These are phyloP conservation scores for Cephus cinctus DNA, from an alignment of 1,140 invertebrate genomes.

Conservation along the genomic window DNA sequence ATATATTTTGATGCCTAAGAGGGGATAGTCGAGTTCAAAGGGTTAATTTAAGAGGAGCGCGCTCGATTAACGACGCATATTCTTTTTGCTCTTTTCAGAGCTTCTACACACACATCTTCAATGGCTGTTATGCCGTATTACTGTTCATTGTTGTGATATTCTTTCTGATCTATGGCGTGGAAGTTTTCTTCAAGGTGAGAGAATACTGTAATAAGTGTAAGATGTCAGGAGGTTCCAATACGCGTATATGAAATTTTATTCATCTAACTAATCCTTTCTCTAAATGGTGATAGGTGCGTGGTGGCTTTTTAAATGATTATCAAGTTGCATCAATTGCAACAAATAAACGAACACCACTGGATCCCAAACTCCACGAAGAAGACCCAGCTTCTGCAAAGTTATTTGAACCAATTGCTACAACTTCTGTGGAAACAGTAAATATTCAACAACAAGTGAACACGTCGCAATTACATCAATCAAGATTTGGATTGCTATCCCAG, in stretches of 20 bases:
- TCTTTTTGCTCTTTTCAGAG: conserved; percentile 56
- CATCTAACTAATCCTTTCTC: not conserved
- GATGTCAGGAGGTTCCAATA: too few relatives aligned
- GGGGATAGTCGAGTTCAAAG: too few relatives aligned
- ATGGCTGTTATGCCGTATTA: conserved; percentile 87
- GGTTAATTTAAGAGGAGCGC: too few relatives aligned
- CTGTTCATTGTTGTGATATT: conserved; percentile 89
- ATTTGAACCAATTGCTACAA: conserved; percentile 47
- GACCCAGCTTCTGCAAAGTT: conserved; percentile 49
- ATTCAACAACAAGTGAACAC: conserved; percentile 67
- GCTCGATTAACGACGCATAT: too few relatives aligned
- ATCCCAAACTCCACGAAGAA: conserved; percentile 33
- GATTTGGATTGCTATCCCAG: conserved; percentile 83
- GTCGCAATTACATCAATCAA: conserved; percentile 89
- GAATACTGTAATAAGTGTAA: too few relatives aligned
- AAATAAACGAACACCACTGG: conserved; percentile 40
- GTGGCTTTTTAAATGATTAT: conserved; percentile 64
- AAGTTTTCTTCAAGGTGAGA: conserved; percentile 90
- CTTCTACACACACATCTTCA: conserved; percentile 83
- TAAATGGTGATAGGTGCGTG: conserved; percentile 57
- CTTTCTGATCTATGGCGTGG: conserved; percentile 92
- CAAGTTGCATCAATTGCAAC: conserved; percentile 60
- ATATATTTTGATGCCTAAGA: too few relatives aligned
- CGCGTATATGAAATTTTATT: not conserved
- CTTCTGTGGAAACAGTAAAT: conserved; percentile 26